Base-by-base conservation (phyloP, 2,888 invertebrate species). In the Hirtodrosophila histrioides region DNA sequence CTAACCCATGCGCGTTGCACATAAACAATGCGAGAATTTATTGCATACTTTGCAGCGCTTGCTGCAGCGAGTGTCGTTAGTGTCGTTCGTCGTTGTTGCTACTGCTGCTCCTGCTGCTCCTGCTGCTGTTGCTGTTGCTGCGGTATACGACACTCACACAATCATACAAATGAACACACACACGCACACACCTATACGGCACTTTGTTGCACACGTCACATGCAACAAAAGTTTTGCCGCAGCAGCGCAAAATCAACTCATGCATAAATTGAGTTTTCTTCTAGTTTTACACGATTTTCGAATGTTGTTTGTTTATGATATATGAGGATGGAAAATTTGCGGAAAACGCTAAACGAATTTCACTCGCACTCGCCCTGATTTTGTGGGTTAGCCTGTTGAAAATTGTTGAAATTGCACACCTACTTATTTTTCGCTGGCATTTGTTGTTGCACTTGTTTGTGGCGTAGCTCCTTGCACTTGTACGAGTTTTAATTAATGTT, bases 1-100 rank as follows among this genome's bases (percentile, higher is more conserved):
- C 31, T 5, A 31, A 31, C 50, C 48, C 58, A 56, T 51, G 50
- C 60, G 75, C 43, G 61, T 62, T 81, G 87, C 87, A 86, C 81
- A 82, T 82, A 82, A 82, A 82, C 81, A 82, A 86, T 85, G 83
- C 69, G 71, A 88, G 70, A 88, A 86, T 78, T 83, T 82, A 88
- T 87, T 86, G 86, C 88, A 83, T 83, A 88, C 86, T 83, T 88
- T 88, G 77, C 86, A 76, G 88, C 75, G 72, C 23, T 61, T 56
- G 69, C 56, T 75, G 73, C 82, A 74, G 57, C 82, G 79, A 87
- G 68, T 78, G 68, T 78, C 53, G 69, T 64, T 73, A 54, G 64
- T 67, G 61, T 44, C 61, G 31, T 48, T 64, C 37, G 56, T 44
- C 27, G 49, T 66, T 45, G 41, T 51, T 50, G 31, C 46, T 73